Evolutionary conservation across 2,888 invertebrate genomes (phyloP), one percentile per base, ranked within the genome.

Genomic region (Ichneumon xanthorius): DNA sequence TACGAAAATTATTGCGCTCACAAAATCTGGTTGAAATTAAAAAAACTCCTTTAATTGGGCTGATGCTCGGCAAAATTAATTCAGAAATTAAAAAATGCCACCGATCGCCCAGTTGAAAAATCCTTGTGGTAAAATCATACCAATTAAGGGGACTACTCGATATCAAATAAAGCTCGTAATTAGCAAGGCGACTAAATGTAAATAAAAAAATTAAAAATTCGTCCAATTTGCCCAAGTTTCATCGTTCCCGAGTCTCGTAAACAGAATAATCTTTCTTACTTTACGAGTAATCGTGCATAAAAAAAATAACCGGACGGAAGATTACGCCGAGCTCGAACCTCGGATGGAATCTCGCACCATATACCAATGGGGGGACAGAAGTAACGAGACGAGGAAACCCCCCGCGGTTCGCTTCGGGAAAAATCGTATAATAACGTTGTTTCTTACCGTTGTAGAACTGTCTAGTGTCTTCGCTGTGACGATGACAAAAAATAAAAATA

Each of bases 351-450:
- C 63, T 37, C 75, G 75, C 55, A 55, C 70, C 65, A 37, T 65
- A 26, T 58, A 71, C 70, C 67, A 40, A 71, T 76, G 75, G 75
- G 53, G 53, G 45, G 61, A 33, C 7, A 63, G 71, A 55, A 72
- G 76, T 65, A 71, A 61, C 61, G 76, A 70, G 72, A 80, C 40
- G 76, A 68, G 76, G 70, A 55, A 71, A 63, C 76, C 70, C 76
- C 65, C 76, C 82, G 76, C 50, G 40, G 76, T 73, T 84, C 65
- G 30, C 33, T 71, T 71, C 70, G 76, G 16, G 80, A 84, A 84
- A 84, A 84, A 84, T 84, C 73, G 68, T 65, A 76, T 80, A 84
- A 84, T 71, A 84, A 76, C 84, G 80, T 76, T 71, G 55, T 76
- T 84, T 80, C 67, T 80, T 61, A 50, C 53, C 33, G 61, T 37